These are phyloP conservation scores for Dicerorhinus sumatrensis DNA, from an alignment of 2,113 vertebrate species.

Conservation along the genomic window DNA sequence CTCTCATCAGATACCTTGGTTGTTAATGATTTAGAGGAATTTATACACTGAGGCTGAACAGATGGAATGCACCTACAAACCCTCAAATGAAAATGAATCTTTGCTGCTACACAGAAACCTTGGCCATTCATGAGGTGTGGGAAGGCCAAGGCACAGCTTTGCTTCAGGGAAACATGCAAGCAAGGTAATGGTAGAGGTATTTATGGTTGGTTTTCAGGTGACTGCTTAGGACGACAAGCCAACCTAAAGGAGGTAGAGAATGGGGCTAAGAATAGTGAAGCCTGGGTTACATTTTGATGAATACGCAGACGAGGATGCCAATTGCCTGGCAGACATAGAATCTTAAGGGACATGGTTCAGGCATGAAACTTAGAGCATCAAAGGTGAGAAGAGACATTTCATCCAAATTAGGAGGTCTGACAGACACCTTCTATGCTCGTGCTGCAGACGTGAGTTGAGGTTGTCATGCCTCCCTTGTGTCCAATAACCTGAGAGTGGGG, in stretches of 20 bases:
- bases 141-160: neutral
- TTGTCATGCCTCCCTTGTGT: neutral
- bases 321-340: neutral
- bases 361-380: neutral
- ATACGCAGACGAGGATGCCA: neutral
- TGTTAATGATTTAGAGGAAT: neutral
- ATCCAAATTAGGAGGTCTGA: neutral
- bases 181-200: neutral
- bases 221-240: neutral
- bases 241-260: neutral
- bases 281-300: neutral
- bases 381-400: neutral
- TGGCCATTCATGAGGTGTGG: too few relatives aligned
- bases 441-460: neutral
- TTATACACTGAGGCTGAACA: neutral
- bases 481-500: neutral
- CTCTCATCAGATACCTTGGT: neutral
- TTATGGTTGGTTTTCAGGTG: neutral
- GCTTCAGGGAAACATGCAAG: neutral
- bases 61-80: neutral
- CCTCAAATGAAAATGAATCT: neutral
- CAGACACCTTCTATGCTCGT: too few relatives aligned
- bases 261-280: neutral
- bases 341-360: too few relatives aligned
- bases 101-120: neutral